These are phyloP conservation scores for Aleiodes sp. DNA, from an alignment of 1,140 invertebrate species.

Conservation along the genomic window DNA sequence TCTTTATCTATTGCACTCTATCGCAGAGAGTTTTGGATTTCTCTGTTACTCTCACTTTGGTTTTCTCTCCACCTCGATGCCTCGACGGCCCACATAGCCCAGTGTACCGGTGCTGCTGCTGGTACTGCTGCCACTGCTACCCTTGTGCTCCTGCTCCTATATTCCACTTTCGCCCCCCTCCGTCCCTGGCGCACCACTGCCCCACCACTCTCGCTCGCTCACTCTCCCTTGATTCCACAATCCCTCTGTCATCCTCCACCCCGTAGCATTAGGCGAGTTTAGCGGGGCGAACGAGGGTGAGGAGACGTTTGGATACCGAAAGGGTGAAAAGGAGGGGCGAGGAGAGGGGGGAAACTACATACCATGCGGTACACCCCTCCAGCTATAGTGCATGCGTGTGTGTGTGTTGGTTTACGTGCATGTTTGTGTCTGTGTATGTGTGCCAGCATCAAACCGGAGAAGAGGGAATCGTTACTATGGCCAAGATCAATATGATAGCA, in stretches of 20 bases:
- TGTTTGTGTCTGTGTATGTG: not conserved
- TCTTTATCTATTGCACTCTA: not conserved
- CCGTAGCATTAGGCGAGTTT: not conserved
- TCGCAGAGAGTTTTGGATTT: conserved; percentile 7
- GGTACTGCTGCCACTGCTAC: not conserved
- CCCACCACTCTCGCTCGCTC: conserved; percentile 17
- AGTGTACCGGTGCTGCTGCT: conserved; percentile 14
- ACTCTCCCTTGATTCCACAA: conserved; percentile 24
- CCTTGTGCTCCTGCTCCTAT: conserved; percentile 11
- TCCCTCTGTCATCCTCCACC: conserved; percentile 13
- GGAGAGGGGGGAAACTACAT: conserved; percentile 36
- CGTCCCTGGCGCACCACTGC: not conserved
- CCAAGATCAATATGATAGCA: conserved; percentile 64
- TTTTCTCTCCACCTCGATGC: not conserved
- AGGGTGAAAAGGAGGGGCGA: conserved; percentile 6
- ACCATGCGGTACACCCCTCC: conserved; percentile 51
- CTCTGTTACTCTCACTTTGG: not conserved
- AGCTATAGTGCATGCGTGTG: conserved; percentile 58
- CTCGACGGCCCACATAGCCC: conserved; percentile 33
- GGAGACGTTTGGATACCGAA: not conserved
- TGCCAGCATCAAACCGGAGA: conserved; percentile 55
- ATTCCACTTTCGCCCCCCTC: not conserved
- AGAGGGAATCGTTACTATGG: conserved; percentile 66
- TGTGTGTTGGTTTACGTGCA: too few relatives aligned
- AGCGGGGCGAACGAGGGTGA: not conserved